These are phyloP conservation scores for Siniperca obscura DNA, from an alignment of 2,797 vertebrate species.

Conservation along the genomic window DNA sequence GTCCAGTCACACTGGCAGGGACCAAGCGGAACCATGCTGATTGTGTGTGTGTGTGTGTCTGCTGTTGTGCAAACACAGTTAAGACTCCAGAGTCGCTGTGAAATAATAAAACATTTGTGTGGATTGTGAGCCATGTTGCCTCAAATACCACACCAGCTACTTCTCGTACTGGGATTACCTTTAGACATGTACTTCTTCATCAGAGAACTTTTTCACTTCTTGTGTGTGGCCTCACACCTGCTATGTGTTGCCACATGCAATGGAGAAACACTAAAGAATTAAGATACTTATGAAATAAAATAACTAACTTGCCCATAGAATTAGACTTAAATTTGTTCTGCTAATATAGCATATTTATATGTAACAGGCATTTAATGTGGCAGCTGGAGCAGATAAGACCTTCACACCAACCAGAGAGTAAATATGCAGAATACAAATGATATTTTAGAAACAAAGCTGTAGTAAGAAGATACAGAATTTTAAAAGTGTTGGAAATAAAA, in stretches of 20 bases:
- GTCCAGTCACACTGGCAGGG: conserved; percentile 61
- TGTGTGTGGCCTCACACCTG: conserved; percentile 3
- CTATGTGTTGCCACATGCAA: background rate
- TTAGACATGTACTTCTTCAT: conserved; percentile 6
- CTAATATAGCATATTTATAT: background rate
- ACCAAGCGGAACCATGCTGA: conserved; percentile 48
- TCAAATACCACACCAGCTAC: conserved; percentile 15
- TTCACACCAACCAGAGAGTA: background rate
- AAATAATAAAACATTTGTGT: conserved; percentile 41
- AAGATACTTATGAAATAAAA: background rate
- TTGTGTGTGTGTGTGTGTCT: conserved; percentile 17
- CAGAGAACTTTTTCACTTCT: background rate
- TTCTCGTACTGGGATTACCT: background rate
- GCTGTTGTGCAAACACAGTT: conserved; percentile 8
- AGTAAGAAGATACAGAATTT: background rate
- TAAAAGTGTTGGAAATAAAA: background rate
- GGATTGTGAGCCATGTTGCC: conserved; percentile 18
- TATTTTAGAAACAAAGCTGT: background rate
- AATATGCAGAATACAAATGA: background rate
- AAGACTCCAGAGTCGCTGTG: conserved; percentile 15
- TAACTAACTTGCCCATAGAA: background rate
- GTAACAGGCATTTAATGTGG: background rate
- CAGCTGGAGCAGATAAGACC: background rate
- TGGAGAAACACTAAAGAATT: background rate
- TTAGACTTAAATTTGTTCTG: background rate